These are phyloP conservation scores for Erpetoichthys calabaricus DNA, from an alignment of 2,797 vertebrate species.

Conservation along the genomic window DNA sequence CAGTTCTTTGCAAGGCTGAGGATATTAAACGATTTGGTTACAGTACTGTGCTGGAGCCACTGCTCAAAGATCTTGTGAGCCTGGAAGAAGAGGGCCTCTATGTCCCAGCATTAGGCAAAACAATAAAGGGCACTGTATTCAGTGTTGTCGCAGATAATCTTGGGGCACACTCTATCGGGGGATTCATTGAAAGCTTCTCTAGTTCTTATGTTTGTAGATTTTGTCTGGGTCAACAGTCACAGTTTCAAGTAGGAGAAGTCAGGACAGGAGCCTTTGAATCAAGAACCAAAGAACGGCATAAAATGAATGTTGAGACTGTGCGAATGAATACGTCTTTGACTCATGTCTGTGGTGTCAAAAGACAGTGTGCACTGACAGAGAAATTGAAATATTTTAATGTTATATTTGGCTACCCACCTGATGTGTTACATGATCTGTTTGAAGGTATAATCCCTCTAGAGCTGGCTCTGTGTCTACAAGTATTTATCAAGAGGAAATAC, in stretches of 20 bases:
- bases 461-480: conserved; percentile 2
- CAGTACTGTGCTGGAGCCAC: conserved; percentile 12
- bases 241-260: conserved; percentile 16
- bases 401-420: background rate
- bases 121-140: conserved; percentile 13
- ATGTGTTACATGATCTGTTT: conserved; percentile 3
- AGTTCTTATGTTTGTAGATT: conserved; percentile 12
- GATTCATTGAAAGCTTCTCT: conserved; percentile 18
- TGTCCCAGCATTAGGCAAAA: conserved; percentile 13
- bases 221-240: conserved; percentile 11
- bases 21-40: conserved; percentile 12
- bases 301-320: conserved; percentile 1
- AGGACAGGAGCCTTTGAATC: conserved; percentile 11
- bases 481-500: background rate
- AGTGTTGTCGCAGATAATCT: background rate
- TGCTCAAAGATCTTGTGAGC: conserved; percentile 11
- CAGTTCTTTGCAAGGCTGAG: conserved; percentile 13
- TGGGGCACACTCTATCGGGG: background rate
- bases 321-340: background rate
- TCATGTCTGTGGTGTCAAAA: background rate
- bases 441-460: background rate
- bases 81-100: conserved; percentile 18
- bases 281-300: conserved; percentile 7
- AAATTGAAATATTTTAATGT: background rate
- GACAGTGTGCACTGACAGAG: conserved; percentile 1